Evolutionary conservation across 2,113 vertebrate species (phyloP).

Genomic region (Falco punctatus): DNA sequence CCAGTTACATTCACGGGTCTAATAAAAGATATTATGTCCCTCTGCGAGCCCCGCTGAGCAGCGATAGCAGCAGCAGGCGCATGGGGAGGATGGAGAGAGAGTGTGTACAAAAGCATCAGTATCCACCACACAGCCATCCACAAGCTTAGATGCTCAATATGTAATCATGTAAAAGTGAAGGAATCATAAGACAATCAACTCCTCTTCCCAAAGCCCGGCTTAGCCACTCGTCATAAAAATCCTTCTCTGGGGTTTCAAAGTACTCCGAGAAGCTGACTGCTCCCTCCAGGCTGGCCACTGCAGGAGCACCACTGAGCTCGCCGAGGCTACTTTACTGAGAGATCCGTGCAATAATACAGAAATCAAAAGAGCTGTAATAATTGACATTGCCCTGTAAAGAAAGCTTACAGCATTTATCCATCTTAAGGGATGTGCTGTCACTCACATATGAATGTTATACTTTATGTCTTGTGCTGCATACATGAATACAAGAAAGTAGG

Average conservation of each 20-base stretch:
- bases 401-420: conserved; percentile 61
- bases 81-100: neutral
- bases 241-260: neutral
- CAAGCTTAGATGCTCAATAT: neutral
- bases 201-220: conserved; percentile 19
- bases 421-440: conserved; percentile 58
- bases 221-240: neutral
- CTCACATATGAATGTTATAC: neutral
- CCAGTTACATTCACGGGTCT: neutral
- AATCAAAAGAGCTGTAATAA: conserved; percentile 35
- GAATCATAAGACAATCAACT: neutral
- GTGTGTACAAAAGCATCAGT: neutral
- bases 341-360: neutral
- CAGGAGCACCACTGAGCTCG: conserved; percentile 7
- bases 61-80: fast-evolving
- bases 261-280: neutral
- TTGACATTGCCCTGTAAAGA: conserved; percentile 27
- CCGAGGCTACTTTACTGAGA: neutral
- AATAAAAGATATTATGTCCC: fast-evolving
- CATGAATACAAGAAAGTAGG: neutral
- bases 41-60: fast-evolving
- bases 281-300: conserved; percentile 22
- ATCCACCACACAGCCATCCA: neutral
- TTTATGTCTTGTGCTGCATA: neutral
- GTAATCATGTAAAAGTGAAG: neutral